These are phyloP conservation scores for Pangasius krempfi DNA, from an alignment of 2,797 vertebrate genomes.

Conservation along the genomic window DNA sequence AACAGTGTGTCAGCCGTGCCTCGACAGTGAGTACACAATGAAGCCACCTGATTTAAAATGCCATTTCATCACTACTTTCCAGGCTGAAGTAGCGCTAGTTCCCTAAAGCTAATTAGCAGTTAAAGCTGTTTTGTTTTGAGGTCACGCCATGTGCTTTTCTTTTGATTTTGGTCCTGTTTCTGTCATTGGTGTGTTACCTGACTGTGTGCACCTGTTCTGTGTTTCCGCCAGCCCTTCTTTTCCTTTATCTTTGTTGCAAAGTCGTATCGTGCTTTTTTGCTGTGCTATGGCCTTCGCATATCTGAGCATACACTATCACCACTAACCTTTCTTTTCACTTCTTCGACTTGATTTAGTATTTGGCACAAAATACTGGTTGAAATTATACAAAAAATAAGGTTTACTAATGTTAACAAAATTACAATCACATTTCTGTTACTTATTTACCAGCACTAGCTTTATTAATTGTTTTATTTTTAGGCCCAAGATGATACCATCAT, in stretches of 20 bases:
- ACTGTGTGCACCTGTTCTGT: background rate
- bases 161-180: background rate
- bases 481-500: background rate
- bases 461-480: background rate
- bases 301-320: background rate
- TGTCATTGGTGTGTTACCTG: background rate
- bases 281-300: background rate
- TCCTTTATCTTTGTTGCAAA: background rate
- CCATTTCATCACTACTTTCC: conserved; percentile 30
- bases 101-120: conserved; percentile 43
- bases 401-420: background rate
- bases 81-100: conserved; percentile 10
- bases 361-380: background rate
- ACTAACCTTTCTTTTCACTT: background rate
- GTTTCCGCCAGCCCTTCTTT: background rate
- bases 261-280: background rate
- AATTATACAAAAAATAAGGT: background rate
- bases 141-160: background rate
- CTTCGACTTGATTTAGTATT: background rate
- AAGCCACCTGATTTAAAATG: conserved; percentile 44
- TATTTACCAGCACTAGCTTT: background rate
- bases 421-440: background rate
- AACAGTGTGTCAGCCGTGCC: conserved; percentile 86
- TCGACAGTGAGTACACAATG: conserved; percentile 88
- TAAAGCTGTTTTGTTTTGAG: conserved; percentile 10